Conservation (phyloP, 2,113 vertebrate genomes). For the Python bivittatus region DNA sequence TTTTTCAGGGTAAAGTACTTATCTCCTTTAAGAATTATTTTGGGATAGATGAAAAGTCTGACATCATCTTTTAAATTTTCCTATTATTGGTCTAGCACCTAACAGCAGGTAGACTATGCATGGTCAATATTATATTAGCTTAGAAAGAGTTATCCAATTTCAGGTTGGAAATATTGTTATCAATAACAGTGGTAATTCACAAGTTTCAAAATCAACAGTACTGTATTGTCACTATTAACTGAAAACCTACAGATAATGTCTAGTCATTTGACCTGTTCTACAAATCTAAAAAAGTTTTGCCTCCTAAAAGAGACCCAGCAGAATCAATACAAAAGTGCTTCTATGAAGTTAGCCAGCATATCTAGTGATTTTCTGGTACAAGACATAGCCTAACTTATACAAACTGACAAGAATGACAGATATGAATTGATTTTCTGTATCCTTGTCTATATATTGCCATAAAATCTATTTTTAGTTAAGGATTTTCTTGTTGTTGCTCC, state of each 20-base stretch:
- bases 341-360: background rate
- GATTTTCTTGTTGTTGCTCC: conserved; percentile 37
- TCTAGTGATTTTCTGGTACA: conserved; percentile 27
- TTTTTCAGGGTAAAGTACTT: conserved; percentile 27
- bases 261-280: background rate
- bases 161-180: background rate
- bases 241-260: background rate
- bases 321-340: conserved; percentile 26
- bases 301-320: conserved; percentile 17
- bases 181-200: background rate
- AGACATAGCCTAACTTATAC: conserved; percentile 13
- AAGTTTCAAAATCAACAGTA: conserved; percentile 4
- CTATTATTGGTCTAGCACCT: background rate
- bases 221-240: background rate
- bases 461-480: background rate
- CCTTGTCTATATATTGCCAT: conserved; percentile 5
- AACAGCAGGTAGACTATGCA: conserved; percentile 15
- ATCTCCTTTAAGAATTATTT: conserved; percentile 8
- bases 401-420: conserved; percentile 23
- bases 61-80: conserved; percentile 1
- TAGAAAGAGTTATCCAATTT: background rate
- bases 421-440: conserved; percentile 33
- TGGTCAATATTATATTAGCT: conserved; percentile 18
- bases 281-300: background rate
- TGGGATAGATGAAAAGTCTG: background rate